phyloP scores from a whole-genome alignment of 2,888 invertebrate species.

The Tetanocera ferruginea region DNA sequence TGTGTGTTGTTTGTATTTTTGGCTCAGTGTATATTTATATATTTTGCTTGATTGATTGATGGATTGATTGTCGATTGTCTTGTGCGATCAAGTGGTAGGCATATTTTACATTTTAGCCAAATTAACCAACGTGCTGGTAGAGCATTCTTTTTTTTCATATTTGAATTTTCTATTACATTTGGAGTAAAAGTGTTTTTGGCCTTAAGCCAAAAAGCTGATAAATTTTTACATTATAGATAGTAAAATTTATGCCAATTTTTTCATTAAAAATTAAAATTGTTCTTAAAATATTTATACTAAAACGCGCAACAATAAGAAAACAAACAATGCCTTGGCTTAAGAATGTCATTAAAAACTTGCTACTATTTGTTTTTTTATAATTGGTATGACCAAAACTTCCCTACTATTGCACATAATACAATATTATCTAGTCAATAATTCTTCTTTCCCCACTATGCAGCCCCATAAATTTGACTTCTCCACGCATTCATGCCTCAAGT shows the following conservation, averaged over 20 bases:
- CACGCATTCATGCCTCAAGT: neutral
- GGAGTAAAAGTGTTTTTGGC: constrained; percentile 48
- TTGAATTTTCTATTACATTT: neutral
- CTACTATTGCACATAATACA: neutral
- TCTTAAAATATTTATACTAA: neutral
- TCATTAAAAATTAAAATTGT: neutral
- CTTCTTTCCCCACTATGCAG: too few species aligned
- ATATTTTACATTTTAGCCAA: neutral
- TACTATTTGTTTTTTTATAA: neutral
- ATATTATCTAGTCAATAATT: neutral
- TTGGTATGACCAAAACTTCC: neutral
- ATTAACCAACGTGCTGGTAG: neutral
- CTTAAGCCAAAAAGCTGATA: constrained; percentile 39
- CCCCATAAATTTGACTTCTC: neutral
- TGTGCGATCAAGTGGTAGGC: neutral
- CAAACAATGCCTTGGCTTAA: neutral
- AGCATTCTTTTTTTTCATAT: neutral
- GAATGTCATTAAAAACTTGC: neutral
- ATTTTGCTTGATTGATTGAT: neutral
- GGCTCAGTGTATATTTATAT: neutral
- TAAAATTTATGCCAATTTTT: constrained; percentile 1
- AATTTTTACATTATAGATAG: too few species aligned
- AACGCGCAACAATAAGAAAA: neutral
- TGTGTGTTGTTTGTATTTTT: neutral
- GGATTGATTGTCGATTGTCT: constrained; percentile 1